phyloP scores from a whole-genome alignment of 2,888 invertebrate species.

The Apamea crenata region DNA sequence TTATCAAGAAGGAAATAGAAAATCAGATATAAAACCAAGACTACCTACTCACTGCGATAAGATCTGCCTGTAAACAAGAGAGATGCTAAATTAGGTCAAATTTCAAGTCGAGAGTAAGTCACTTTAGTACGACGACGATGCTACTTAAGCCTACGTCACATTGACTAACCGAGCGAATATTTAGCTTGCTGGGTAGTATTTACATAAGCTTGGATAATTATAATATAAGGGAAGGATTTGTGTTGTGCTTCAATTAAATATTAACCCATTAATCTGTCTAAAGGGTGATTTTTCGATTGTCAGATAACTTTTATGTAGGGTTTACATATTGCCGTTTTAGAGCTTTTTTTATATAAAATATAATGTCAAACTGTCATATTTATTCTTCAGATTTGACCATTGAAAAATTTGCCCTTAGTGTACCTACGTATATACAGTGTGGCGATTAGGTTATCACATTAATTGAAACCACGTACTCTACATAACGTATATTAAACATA shows the following conservation, averaged over 20 bases:
- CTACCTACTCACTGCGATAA: conserved; percentile 40
- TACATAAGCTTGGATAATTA: conserved; percentile 18
- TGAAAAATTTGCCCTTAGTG: too few relatives aligned
- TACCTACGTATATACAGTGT: too few relatives aligned
- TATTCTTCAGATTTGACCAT: neutral
- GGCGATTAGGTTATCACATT: too few relatives aligned
- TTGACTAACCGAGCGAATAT: conserved; percentile 50
- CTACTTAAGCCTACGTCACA: conserved; percentile 41
- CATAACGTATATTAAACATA: too few relatives aligned
- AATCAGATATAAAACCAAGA: conserved; percentile 40
- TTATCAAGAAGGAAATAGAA: conserved; percentile 30
- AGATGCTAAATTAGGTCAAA: conserved; percentile 71
- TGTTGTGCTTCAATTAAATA: neutral
- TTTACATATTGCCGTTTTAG: neutral
- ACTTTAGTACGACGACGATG: conserved; percentile 54
- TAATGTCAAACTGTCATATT: neutral
- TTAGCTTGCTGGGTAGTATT: conserved; percentile 24
- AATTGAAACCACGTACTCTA: too few relatives aligned
- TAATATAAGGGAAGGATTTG: neutral
- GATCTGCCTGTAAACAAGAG: conserved; percentile 58
- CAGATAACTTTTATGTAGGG: neutral
- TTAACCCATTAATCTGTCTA: neutral
- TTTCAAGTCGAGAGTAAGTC: conserved; percentile 67
- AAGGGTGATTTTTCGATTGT: neutral
- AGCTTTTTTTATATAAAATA: neutral